These are phyloP conservation scores for Pseudopleuronectes americanus DNA, from an alignment of 2,797 vertebrate genomes.

Conservation along the genomic window DNA sequence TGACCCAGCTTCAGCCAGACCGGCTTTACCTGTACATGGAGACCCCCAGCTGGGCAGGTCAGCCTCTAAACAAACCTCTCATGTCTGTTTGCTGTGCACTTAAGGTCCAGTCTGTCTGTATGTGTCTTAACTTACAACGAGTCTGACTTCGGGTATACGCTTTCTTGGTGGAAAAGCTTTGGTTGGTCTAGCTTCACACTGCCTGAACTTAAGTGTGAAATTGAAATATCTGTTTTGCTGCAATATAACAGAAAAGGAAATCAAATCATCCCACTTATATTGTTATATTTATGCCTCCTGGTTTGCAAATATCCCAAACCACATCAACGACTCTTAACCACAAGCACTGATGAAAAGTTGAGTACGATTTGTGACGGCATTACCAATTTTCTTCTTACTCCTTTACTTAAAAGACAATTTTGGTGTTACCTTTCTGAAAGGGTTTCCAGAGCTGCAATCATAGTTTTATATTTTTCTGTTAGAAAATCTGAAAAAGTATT, in stretches of 20 bases:
- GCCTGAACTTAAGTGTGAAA: neutral
- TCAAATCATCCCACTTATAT: neutral
- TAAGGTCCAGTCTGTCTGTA: neutral
- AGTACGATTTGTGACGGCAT: neutral
- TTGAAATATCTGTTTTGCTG: neutral
- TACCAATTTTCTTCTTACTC: no score
- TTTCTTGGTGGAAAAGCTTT: neutral
- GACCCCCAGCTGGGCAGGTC: conserved; percentile 87
- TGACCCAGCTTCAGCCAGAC: conserved; percentile 71
- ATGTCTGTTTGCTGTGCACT: neutral
- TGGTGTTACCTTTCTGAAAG: neutral
- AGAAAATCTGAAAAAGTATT: neutral
- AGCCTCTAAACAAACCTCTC: conserved; percentile 33
- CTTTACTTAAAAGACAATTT: neutral
- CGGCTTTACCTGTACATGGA: conserved; percentile 84
- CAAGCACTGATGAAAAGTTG: no score
- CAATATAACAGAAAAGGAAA: neutral
- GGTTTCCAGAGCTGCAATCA: neutral
- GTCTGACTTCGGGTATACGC: neutral
- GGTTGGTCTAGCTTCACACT: neutral
- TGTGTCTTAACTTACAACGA: neutral
- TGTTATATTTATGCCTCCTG: no score
- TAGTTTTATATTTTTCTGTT: neutral
- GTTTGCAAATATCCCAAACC: neutral
- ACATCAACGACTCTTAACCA: neutral